These are phyloP conservation scores for Origma solitaria DNA, from an alignment of 2,113 vertebrate genomes.

Conservation along the genomic window DNA sequence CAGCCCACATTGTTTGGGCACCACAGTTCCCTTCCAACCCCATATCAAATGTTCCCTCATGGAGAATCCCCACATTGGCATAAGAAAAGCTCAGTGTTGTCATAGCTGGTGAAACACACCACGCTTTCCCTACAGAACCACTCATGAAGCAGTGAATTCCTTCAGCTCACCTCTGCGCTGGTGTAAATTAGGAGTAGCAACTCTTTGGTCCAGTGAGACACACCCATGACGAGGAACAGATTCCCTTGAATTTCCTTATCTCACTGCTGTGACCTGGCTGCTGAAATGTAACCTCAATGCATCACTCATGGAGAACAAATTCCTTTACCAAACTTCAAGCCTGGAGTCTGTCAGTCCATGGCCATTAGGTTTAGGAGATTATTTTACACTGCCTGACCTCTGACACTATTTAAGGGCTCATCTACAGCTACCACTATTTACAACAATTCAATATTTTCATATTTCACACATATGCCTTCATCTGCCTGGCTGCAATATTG, in stretches of 20 bases:
- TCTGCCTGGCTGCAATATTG: background rate
- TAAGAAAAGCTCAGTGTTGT: background rate
- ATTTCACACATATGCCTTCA: background rate
- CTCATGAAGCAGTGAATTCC: background rate
- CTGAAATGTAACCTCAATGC: constrained; percentile 1
- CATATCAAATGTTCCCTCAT: accelerated
- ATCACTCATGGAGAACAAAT: constrained; percentile 12
- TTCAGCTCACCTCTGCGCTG: background rate
- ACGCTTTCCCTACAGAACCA: background rate
- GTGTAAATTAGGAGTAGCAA: background rate
- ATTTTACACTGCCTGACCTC: background rate
- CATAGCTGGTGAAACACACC: background rate
- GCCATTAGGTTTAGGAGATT: background rate
- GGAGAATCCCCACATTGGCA: background rate
- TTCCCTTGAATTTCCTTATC: constrained; percentile 17
- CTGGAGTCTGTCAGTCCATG: background rate
- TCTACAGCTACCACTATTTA: background rate
- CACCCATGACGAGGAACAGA: background rate
- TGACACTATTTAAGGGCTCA: background rate
- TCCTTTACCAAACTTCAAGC: background rate
- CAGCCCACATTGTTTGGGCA: background rate
- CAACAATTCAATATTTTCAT: background rate
- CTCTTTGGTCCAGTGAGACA: background rate
- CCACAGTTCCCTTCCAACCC: background rate
- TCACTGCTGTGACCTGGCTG: background rate